These are phyloP conservation scores for Conus canariensis DNA, from an alignment of 2,888 invertebrate genomes.

Conservation along the genomic window DNA sequence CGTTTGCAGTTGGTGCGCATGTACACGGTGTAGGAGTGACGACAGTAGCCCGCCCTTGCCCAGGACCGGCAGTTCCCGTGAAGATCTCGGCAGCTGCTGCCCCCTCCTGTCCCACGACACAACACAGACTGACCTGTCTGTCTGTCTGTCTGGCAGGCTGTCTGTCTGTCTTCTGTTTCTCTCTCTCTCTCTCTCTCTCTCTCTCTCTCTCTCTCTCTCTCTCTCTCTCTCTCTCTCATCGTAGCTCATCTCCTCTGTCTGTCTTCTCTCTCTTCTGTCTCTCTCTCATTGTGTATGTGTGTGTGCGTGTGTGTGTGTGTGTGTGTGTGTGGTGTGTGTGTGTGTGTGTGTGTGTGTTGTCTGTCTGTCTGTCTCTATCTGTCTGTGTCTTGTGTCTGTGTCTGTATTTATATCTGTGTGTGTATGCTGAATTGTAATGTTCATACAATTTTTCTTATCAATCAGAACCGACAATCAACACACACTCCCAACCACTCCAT, in stretches of 20 bases:
- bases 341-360: not conserved
- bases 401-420: no score
- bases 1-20: conserved; percentile 52
- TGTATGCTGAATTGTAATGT: no score
- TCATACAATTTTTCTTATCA: no score
- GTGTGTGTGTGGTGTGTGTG: no score
- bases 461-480: no score
- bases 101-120: not conserved
- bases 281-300: not conserved
- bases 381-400: not conserved
- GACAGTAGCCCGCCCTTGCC: conserved; percentile 46
- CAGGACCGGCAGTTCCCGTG: conserved; percentile 41
- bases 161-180: not conserved
- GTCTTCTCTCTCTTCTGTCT: conserved; percentile 1
- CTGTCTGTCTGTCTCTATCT: not conserved
- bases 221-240: not conserved
- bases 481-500: not conserved
- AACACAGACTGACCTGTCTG: not conserved
- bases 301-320: not conserved
- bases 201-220: conserved; percentile 1
- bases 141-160: not conserved
- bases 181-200: not conserved
- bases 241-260: not conserved
- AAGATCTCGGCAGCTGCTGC: conserved; percentile 42
- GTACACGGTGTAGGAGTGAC: conserved; percentile 42